Evolutionary conservation across 2,888 invertebrate genomes (phyloP).

Genomic region (Strigamia crassipes): DNA sequence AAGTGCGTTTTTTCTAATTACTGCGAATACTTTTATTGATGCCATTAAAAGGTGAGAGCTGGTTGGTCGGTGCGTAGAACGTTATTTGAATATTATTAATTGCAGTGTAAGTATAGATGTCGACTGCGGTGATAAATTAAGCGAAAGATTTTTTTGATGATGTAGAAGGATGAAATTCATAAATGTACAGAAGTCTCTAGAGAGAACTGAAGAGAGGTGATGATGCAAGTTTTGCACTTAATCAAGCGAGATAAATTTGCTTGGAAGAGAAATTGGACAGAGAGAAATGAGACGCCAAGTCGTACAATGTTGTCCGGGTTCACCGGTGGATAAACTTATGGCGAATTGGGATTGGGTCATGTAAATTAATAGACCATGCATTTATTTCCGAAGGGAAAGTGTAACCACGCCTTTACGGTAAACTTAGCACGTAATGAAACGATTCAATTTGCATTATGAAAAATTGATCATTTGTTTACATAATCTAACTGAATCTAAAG

Average conservation of each 20-base stretch:
- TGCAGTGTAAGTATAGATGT: background rate
- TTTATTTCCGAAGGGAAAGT: slow-evolving; percentile 6
- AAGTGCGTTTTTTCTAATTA: background rate
- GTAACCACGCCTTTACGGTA: slow-evolving; percentile 24
- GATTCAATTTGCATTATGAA: slow-evolving; percentile 11
- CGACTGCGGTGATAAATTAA: slow-evolving; percentile 1
- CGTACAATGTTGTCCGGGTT: background rate
- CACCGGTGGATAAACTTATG: slow-evolving; percentile 27
- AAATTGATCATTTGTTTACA: no score
- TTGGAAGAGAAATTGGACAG: background rate
- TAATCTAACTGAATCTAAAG: no score
- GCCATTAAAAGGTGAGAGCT: background rate
- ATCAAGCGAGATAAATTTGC: slow-evolving; percentile 8
- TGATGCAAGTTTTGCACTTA: slow-evolving; percentile 10
- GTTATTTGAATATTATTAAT: slow-evolving; percentile 10
- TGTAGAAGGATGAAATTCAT: background rate
- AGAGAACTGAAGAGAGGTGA: background rate
- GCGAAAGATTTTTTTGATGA: background rate
- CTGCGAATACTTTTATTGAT: background rate
- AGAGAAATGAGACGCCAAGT: slow-evolving; percentile 26
- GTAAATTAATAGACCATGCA: slow-evolving; percentile 34
- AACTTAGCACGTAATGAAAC: background rate
- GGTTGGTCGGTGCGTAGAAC: background rate
- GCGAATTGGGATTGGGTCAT: slow-evolving; percentile 7
- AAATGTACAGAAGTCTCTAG: background rate